Conservation (phyloP, 2,113 vertebrate species). For the Vulpes lagopus region DNA sequence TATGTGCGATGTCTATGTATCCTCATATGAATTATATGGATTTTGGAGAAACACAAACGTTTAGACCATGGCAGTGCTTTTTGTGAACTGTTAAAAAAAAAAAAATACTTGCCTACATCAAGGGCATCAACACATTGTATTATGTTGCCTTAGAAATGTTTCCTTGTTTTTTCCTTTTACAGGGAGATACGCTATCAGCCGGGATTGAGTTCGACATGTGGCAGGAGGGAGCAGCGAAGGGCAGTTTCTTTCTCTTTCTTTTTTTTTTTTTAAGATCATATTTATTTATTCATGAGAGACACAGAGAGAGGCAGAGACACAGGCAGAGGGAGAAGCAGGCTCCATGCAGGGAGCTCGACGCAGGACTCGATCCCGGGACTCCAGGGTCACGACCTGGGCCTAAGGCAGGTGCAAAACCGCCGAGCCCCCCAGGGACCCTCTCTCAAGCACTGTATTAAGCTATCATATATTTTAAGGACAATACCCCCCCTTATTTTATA, state of each 20-base stretch:
- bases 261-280: not conserved
- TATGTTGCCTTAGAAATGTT: not conserved
- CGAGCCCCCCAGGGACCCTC: no score
- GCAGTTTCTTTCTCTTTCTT: not conserved
- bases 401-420: accelerated
- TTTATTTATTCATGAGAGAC: no score
- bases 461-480: not conserved
- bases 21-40: not conserved
- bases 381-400: no score
- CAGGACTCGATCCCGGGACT: no score
- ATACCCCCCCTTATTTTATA: not conserved
- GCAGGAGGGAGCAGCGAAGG: not conserved
- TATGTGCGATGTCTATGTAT: not conserved
- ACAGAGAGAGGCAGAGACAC: no score
- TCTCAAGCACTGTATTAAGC: not conserved
- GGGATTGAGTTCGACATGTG: not conserved
- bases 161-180: not conserved
- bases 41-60: not conserved
- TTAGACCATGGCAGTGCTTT: not conserved
- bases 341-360: no score
- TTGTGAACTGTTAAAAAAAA: not conserved
- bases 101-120: not conserved
- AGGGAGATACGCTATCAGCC: no score
- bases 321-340: no score
- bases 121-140: not conserved